Evolutionary conservation across 2,797 vertebrate genomes (phyloP).

Genomic region (Acropternis orthonyx): DNA sequence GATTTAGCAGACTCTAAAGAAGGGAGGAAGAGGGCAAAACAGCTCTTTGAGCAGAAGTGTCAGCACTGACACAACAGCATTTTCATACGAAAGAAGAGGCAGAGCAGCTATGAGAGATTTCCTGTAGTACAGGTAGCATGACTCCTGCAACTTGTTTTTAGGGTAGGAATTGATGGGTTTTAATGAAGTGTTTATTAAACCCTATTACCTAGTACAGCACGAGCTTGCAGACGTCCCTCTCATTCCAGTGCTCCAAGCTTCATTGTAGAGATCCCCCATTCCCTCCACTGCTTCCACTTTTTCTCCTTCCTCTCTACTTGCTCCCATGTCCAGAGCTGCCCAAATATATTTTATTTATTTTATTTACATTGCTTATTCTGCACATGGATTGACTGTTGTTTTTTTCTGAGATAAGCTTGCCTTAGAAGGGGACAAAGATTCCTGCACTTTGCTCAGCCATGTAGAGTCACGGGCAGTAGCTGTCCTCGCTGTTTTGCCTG

Average conservation of each 20-base stretch:
- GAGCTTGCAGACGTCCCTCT: background rate
- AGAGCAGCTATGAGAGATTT: background rate
- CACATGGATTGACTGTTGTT: background rate
- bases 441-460: background rate
- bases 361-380: background rate
- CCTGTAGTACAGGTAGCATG: background rate
- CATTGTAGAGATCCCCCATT: background rate
- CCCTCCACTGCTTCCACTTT: background rate
- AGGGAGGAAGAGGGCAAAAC: background rate
- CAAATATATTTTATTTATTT: background rate
- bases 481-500: rapidly evolving
- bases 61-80: background rate
- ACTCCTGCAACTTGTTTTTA: background rate
- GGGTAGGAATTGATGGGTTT: background rate
- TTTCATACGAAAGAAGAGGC: background rate
- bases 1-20: background rate
- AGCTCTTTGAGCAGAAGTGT: background rate
- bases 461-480: background rate
- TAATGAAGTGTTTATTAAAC: background rate
- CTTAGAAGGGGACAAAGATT: background rate
- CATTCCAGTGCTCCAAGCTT: background rate
- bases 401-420: background rate
- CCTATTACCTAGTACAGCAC: background rate
- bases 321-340: background rate
- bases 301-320: background rate